Evolutionary conservation across 1,140 invertebrate species (phyloP).

Genomic region (Oedothorax gibbosus): DNA sequence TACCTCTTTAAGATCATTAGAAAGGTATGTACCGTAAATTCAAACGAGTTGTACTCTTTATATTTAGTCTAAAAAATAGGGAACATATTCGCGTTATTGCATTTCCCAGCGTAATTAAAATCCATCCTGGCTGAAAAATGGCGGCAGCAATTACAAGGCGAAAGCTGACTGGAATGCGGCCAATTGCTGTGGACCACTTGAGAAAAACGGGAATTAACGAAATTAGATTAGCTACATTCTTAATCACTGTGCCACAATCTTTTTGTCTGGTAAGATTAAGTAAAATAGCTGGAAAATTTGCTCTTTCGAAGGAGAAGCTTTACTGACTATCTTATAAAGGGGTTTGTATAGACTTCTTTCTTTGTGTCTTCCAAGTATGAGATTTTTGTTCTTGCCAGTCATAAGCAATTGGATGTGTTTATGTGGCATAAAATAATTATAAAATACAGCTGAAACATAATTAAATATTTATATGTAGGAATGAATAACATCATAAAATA

Average conservation of each 20-base stretch:
- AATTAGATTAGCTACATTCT: conserved; percentile 58
- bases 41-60: conserved; percentile 34
- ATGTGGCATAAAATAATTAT: too few species aligned
- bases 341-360: too few species aligned
- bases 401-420: too few species aligned
- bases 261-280: conserved; percentile 56
- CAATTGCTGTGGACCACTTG: conserved; percentile 44
- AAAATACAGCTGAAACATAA: too few species aligned
- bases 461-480: too few species aligned
- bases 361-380: too few species aligned
- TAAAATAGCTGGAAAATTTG: conserved; percentile 14
- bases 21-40: conserved; percentile 37
- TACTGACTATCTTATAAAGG: too few species aligned
- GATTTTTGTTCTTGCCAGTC: too few species aligned
- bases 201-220: conserved; percentile 60
- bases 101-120: conserved; percentile 54
- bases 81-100: conserved; percentile 17
- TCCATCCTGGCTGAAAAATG: conserved; percentile 48
- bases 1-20: conserved; percentile 46
- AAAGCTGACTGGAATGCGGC: conserved; percentile 52
- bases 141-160: conserved; percentile 25
- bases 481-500: too few species aligned
- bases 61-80: conserved; percentile 36
- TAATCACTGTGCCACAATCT: conserved; percentile 56
- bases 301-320: too few species aligned